These are phyloP conservation scores for Propithecus perrieri DNA, from an alignment of 2,797 vertebrate genomes.

Conservation along the genomic window DNA sequence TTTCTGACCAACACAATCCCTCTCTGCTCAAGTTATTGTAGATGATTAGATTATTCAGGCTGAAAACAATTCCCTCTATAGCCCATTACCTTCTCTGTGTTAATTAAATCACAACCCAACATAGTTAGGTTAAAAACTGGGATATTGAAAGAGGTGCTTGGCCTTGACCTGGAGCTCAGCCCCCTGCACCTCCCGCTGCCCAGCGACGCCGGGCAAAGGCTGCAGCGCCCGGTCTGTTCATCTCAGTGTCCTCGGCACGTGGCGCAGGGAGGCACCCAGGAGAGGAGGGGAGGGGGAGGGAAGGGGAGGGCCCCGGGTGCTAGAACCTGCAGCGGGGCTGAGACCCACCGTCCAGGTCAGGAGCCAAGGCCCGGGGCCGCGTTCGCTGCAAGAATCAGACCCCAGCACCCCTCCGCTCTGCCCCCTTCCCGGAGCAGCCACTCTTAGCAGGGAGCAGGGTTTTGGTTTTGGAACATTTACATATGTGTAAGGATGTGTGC, in stretches of 20 bases:
- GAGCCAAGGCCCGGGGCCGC: neutral
- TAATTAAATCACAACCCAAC: fast-evolving
- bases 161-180: fast-evolving
- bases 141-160: no score
- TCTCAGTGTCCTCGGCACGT: neutral
- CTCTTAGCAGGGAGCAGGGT: neutral
- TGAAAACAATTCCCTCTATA: neutral
- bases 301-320: no score
- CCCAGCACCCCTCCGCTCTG: neutral
- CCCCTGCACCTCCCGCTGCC: no score
- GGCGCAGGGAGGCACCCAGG: neutral
- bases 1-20: fast-evolving
- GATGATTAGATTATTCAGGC: fast-evolving
- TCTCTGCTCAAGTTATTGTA: neutral
- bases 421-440: neutral
- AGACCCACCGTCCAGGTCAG: neutral
- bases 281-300: no score
- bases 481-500: neutral
- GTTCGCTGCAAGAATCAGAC: no score
- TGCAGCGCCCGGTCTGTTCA: no score
- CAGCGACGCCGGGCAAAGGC: no score
- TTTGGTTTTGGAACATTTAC: neutral
- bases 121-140: neutral
- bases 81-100: fast-evolving
- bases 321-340: neutral